phyloP scores from a whole-genome alignment of 2,797 vertebrate genomes.

The Staurois parvus region DNA sequence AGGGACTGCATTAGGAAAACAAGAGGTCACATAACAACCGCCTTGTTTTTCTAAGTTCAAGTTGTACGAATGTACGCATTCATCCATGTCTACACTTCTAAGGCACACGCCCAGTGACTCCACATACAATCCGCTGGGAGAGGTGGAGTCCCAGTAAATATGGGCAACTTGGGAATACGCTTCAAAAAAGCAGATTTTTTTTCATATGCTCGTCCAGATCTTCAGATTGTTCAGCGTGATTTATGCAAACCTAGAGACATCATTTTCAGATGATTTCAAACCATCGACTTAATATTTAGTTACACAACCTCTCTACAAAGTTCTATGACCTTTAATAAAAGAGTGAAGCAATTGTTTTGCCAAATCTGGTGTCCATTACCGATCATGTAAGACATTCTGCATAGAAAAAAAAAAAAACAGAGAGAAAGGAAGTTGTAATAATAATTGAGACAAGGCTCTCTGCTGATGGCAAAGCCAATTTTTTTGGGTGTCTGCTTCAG shows the following conservation, averaged over 20 bases:
- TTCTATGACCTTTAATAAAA: constrained; percentile 28
- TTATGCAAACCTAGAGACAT: constrained; percentile 16
- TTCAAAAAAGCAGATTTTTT: neutral
- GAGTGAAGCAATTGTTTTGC: constrained; percentile 23
- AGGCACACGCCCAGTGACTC: constrained; percentile 13
- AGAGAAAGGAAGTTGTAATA: neutral
- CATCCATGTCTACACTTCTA: constrained; percentile 30
- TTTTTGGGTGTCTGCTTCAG: constrained; percentile 28
- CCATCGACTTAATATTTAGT: constrained; percentile 10
- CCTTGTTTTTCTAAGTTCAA: constrained; percentile 18
- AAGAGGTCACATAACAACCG: neutral
- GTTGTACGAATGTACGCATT: constrained; percentile 1
- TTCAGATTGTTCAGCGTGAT: neutral
- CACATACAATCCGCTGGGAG: neutral
- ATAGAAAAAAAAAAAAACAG: neutral
- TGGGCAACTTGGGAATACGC: neutral
- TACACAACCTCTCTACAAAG: neutral
- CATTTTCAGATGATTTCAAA: neutral
- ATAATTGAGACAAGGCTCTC: neutral
- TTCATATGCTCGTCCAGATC: neutral
- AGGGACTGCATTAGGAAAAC: neutral
- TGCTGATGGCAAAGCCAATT: constrained; percentile 16
- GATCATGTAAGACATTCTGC: neutral
- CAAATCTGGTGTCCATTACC: constrained; percentile 42
- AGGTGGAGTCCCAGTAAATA: constrained; percentile 22